Evolutionary conservation across 1,140 invertebrate species (phyloP), one percentile per base, ranked within the genome.

Genomic region (Drosophila ogumai): DNA sequence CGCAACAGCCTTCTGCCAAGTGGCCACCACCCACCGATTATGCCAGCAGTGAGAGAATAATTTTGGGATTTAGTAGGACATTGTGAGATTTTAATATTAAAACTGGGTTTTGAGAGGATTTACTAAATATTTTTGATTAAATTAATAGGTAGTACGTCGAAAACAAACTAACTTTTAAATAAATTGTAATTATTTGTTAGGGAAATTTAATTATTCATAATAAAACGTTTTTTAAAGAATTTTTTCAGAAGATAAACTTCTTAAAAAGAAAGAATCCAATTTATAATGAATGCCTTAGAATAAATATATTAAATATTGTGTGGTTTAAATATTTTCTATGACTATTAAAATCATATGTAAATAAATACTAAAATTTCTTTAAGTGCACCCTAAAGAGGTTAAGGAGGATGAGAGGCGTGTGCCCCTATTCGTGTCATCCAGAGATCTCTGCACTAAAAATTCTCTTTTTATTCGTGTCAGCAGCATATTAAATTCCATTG

Each of bases 401-500:
- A 36, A 31, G 55, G 47, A 60, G 46, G 5, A 34, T 49, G 50
- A 25, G 22, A 12, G 28, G 46, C 54, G n/a, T 17, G n/a, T 44
- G 41, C 55, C 41, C 47, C 36, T 68, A 77, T 77, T 77, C 50
- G 73, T 77, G 74, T 77, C 73, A 77, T 44, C 57, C 74, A 12
- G 63, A 77, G 49, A 77, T 77, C 75, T 68, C 63, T 56, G 74
- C 74, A 77, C 63, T 77, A 77, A 60, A 59, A 77, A 77, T 77
- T 77, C 74, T 75, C 44, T 41, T 75, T 75, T 75, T 38, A 34
- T 34, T 36, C 60, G 60, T 57, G 73, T 66, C 69, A 71, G 55
- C 69, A 72, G 15, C 59, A 75, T 75, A 82, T 82, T 52, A 82
- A 82, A 82, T 82, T 82, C 50, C 69, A 76, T 59, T 58, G 44